Conservation (phyloP, 2,113 vertebrate genomes). For the Oryzias curvinotus region DNA sequence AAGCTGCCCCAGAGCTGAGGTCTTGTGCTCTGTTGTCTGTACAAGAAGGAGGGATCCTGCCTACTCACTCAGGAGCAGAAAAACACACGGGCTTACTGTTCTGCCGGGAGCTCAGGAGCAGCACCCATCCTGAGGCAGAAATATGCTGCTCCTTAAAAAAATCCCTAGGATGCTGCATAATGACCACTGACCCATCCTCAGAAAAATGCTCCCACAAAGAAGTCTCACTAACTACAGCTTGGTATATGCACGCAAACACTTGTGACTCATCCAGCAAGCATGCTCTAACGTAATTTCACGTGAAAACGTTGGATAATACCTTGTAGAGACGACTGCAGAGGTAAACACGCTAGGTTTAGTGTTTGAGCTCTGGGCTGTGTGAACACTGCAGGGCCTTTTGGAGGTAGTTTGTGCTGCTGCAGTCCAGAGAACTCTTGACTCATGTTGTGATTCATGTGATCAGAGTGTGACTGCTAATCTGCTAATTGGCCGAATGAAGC, state of each 20-base stretch:
- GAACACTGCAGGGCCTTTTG: slow-evolving; percentile 24
- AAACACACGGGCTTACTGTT: slow-evolving; percentile 38
- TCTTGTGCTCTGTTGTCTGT: slow-evolving; percentile 67
- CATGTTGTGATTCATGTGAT: slow-evolving; percentile 49
- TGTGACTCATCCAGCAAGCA: slow-evolving; percentile 23
- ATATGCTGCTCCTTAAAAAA: slow-evolving; percentile 19
- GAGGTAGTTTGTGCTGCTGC: slow-evolving; percentile 25
- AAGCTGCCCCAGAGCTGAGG: slow-evolving; percentile 61
- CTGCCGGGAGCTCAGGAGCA: slow-evolving; percentile 29
- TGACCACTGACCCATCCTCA: slow-evolving; percentile 32
- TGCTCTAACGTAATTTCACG: slow-evolving; percentile 31
- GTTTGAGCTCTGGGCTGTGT: slow-evolving; percentile 35
- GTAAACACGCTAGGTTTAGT: slow-evolving; percentile 10
- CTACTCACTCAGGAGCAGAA: slow-evolving; percentile 47
- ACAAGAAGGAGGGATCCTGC: slow-evolving; percentile 58
- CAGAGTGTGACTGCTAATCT: slow-evolving; percentile 53
- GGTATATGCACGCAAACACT: slow-evolving; percentile 15
- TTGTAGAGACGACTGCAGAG: slow-evolving; percentile 10
- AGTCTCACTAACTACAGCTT: slow-evolving; percentile 24
- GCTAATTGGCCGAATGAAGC: slow-evolving; percentile 66
- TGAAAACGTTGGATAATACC: slow-evolving; percentile 13
- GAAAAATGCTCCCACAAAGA: slow-evolving; percentile 25
- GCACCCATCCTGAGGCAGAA: slow-evolving; percentile 28
- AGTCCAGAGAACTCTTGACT: slow-evolving; percentile 41
- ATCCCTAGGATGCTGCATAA: slow-evolving; percentile 18